Evolutionary conservation across 2,113 vertebrate species (phyloP), one percentile per base, ranked within the genome.

Genomic region (Takifugu bimaculatus): DNA sequence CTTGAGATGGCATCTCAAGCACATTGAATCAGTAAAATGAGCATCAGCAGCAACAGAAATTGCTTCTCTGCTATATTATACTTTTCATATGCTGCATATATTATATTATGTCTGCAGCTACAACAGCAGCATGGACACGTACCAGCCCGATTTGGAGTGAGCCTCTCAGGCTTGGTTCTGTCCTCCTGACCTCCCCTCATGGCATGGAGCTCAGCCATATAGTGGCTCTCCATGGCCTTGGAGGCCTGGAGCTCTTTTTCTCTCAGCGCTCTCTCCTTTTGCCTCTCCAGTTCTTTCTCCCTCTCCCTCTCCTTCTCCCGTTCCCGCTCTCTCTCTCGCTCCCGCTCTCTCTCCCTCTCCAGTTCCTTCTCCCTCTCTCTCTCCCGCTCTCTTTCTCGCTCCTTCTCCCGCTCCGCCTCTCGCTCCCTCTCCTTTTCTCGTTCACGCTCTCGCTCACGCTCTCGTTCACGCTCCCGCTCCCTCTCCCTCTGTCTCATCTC

Each of bases 221-320:
- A 98, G 50, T 94, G 89, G 7, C 91, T 94, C 75, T 99, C 96
- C 85, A 94, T 90, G 69, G 90, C 92, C 89, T 96, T 96, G 74
- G 94, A 90, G 0, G 92, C 91, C 87, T 92, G 94, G 79, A 95
- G 89, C 83, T 97, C 95, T 85, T 98, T 97, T 82, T 98, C 96
- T 10, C 94, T 91, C 54, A 81, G 81, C 3, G 92, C 92, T 57
- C 89, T 89, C 63, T 98, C 93, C 54, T 94, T 92, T 75, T 98
- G 92, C 64, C 92, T 88, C 87, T 97, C 94, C 56, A 92, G 74
- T 68, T 97, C 92, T 1, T 87, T 81, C 65, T 95, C 93, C 3
- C 85, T 68, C 50, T 91, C 94, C 4, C 88, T 77, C 53, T 95
- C 93, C 1, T 90, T 86, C 84, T 93, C 92, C 0, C 80, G 49